Evolutionary conservation across 2,888 invertebrate species (phyloP), one percentile per base, ranked within the genome.

Genomic region (Graphium colonna): DNA sequence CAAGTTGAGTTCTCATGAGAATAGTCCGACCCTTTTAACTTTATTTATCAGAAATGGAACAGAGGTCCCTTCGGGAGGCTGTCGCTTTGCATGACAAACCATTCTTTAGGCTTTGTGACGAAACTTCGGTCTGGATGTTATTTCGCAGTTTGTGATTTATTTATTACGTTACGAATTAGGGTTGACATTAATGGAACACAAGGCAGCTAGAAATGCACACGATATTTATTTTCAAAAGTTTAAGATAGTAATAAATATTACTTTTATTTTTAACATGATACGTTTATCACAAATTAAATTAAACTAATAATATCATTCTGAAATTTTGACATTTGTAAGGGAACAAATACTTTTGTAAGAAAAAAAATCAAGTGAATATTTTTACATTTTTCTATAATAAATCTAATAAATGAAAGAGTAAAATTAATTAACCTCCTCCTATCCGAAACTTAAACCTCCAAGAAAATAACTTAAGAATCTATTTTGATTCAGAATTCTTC

Each of bases 41-140:
- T 77, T 74, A 74, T 77, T 48, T 80, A 78, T 78, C 77, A 75
- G 78, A 77, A 82, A 80, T 77, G 75, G 78, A 74, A 78, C 76
- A 70, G 59, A 48, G 51, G 62, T 60, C 68, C 76, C 70, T 60
- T 28, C 52, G 78, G 75, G 78, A 67, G 63, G 59, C 69, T 66
- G 61, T 60, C 73, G 67, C 71, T 80, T 80, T 75, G 73, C 74
- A 77, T 78, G 74, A 73, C 73, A 75, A 71, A 55, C 50, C 50
- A 54, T 54, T 54, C 45, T 50, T 50, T 50, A 17, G 52, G 40
- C 51, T 56, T 55, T 56, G 42, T 47, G 42, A 51, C 42, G 41
- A 28, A 56, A 56, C 49, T 47, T 56, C 42, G 42, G 18, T 18
- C 18, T 49, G 12, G 47, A 28, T 56, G 44, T 51, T 43, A 52